Evolutionary conservation across 2,113 vertebrate genomes (phyloP).

Genomic region (Azemiops feae): DNA sequence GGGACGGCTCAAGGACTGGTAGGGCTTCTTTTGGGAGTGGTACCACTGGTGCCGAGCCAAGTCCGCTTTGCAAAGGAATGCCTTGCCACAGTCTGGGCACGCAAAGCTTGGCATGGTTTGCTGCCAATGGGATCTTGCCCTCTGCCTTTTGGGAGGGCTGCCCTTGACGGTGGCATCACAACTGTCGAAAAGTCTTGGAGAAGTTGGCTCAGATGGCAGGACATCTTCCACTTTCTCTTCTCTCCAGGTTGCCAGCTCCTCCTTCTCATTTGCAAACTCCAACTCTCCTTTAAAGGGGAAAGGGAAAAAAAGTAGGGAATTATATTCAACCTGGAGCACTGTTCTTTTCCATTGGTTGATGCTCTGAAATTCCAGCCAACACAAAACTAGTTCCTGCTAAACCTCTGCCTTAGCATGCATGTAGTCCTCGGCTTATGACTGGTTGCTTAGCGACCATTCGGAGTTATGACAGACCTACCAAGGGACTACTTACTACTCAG

Average conservation of each 20-base stretch:
- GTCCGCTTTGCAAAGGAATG: conserved; percentile 61
- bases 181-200: too few species aligned
- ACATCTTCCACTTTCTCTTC: background rate
- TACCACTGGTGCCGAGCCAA: conserved; percentile 65
- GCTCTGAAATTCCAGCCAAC: background rate
- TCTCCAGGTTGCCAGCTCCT: background rate
- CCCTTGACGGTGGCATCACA: background rate
- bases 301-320: too few species aligned
- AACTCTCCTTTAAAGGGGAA: background rate
- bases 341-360: background rate
- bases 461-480: background rate
- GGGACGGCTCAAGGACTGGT: conserved; percentile 52
- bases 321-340: background rate
- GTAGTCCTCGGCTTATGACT: background rate
- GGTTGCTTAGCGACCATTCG: background rate
- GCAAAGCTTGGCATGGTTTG: background rate
- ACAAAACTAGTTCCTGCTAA: background rate
- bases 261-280: background rate
- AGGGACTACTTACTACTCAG: background rate
- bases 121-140: background rate
- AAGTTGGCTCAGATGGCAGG: rapidly evolving
- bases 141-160: background rate
- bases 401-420: background rate
- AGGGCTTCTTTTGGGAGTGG: conserved; percentile 61
- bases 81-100: conserved; percentile 66